Percentiles rank a stretch among this genome's conserved stretches.
Conservation (phyloP, 2,797 vertebrate species). For the Sebastes minor region DNA sequence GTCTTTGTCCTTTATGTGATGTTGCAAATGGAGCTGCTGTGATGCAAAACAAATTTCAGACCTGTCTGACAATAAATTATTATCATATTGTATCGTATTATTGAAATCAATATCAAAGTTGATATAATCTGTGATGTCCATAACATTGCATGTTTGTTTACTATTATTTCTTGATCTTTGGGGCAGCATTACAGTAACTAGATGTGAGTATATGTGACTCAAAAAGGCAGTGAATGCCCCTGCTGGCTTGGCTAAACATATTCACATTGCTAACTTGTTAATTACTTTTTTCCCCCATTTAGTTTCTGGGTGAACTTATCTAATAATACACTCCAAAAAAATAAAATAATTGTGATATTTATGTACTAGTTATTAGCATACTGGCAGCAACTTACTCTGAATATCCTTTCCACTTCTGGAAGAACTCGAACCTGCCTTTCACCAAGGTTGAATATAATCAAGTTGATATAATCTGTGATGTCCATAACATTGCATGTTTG, state of each 20-base stretch:
- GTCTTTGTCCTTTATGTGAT: too few species aligned
- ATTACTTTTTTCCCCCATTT: too few species aligned
- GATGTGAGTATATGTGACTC: neutral
- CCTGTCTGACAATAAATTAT: too few species aligned
- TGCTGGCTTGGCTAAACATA: neutral
- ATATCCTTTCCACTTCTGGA: constrained; percentile 97
- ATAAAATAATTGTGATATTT: neutral
- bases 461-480: neutral
- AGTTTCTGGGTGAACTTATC: neutral
- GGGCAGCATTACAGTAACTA: neutral
- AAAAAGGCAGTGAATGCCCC: neutral
- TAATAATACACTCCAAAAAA: neutral
- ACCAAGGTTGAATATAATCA: constrained; percentile 72
- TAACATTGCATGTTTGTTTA: neutral
- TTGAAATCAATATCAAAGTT: neutral
- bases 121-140: neutral
- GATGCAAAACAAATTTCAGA: too few species aligned
- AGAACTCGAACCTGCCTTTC: constrained; percentile 95
- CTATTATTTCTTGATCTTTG: neutral
- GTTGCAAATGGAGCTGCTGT: too few species aligned
- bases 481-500: neutral
- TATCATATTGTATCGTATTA: too few species aligned
- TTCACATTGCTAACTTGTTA: too few species aligned
- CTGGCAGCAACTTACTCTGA: constrained; percentile 87
- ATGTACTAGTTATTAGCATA: neutral